Conservation (phyloP, 1,140 invertebrate genomes). For the Aphelenchoides besseyi region DNA sequence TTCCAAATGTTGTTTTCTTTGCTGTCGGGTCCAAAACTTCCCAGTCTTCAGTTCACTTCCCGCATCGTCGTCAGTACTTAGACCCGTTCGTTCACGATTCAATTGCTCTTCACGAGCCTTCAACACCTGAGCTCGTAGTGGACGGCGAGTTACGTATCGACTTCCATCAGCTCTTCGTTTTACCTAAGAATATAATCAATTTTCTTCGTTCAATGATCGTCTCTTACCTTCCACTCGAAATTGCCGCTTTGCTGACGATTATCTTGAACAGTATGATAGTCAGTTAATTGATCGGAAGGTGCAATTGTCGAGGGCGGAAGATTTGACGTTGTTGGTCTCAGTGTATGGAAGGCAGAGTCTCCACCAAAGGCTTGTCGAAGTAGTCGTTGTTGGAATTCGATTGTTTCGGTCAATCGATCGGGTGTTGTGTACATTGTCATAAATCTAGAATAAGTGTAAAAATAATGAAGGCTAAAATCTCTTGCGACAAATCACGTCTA, state of each 20-base stretch:
- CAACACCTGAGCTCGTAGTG: conserved; percentile 70
- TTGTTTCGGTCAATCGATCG: conserved; percentile 73
- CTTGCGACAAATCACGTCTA: no score
- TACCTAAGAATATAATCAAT: conserved; percentile 66
- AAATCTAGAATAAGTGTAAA: no score
- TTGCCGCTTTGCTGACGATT: not conserved
- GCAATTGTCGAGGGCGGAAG: not conserved
- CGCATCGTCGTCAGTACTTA: conserved; percentile 78
- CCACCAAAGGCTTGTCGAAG: conserved; percentile 67
- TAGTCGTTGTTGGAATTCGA: conserved; percentile 72
- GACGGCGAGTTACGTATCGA: conserved; percentile 74
- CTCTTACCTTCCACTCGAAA: conserved; percentile 41
- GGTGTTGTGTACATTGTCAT: conserved; percentile 75
- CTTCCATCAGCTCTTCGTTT: conserved; percentile 76
- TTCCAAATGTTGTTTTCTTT: conserved; percentile 74
- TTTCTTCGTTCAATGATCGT: not conserved
- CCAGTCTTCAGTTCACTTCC: conserved; percentile 78
- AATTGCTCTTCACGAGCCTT: conserved; percentile 73
- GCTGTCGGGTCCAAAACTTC: conserved; percentile 77
- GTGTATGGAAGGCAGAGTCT: not conserved
- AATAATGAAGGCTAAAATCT: no score
- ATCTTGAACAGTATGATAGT: conserved; percentile 1
- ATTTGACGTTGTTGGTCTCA: conserved; percentile 14
- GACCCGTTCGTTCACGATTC: conserved; percentile 71
- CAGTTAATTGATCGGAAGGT: not conserved